Percentiles rank a stretch among this genome's conserved stretches.
Evolutionary conservation across 1,140 invertebrate species (phyloP).

Genomic region (Saccostrea glomerata): DNA sequence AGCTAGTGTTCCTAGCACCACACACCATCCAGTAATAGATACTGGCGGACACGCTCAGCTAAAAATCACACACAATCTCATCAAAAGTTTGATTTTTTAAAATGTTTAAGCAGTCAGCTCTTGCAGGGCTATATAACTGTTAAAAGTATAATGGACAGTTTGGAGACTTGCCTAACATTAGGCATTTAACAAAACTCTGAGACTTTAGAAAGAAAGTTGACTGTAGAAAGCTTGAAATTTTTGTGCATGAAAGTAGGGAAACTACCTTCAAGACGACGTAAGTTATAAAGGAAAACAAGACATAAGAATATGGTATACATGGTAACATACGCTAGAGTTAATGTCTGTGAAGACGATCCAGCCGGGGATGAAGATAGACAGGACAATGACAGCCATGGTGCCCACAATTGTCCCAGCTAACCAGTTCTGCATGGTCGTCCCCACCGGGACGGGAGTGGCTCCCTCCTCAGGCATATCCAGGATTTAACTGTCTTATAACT

Average conservation of each 20-base stretch:
- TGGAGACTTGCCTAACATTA: no score
- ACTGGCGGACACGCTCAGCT: background rate
- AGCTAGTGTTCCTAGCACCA: background rate
- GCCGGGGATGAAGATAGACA: background rate
- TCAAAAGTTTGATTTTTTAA: no score
- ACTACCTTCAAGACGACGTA: no score
- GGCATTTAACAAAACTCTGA: no score
- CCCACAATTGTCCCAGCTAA: background rate
- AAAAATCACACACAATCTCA: background rate
- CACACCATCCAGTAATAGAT: constrained; percentile 22
- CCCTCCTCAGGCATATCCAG: background rate
- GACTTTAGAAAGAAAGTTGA: no score
- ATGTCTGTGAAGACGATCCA: constrained; percentile 2
- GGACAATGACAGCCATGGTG: background rate
- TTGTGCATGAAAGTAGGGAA: no score
- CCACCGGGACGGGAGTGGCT: background rate
- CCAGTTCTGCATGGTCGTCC: constrained; percentile 6
- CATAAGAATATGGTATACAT: background rate
- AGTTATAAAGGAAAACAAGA: no score
- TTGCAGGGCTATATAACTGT: no score
- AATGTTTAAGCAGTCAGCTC: no score
- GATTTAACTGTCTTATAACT: background rate
- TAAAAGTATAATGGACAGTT: no score
- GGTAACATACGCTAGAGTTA: background rate
- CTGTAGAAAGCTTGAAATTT: no score